Evolutionary conservation across 2,888 invertebrate genomes (phyloP), one percentile per base, ranked within the genome.

Genomic region (Stictocephala bisonia): DNA sequence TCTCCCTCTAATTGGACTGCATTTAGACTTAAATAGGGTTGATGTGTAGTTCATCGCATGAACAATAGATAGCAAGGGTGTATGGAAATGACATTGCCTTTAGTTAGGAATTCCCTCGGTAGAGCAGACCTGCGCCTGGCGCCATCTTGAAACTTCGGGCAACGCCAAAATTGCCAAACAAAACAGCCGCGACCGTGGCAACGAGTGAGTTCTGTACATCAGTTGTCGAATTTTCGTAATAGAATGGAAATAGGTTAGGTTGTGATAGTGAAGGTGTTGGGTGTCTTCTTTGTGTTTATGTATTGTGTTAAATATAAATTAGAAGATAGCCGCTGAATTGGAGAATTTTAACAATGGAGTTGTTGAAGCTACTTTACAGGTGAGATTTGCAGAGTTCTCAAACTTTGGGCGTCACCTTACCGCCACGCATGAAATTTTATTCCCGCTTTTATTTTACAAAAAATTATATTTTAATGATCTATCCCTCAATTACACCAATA

Each of bases 391-490:
- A n/a, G n/a, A n/a, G n/a, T n/a, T n/a, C n/a, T n/a, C n/a, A 56
- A 56, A 56, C 56, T 56, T 68, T 50, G 68, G 68, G 68, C 68
- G 68, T 68, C 68, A 68, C 68, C 68, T 68, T 68, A 50, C 50
- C 68, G 68, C 68, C 68, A 68, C 68, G 50, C 51, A 50, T 29
- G 24, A 51, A 51, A n/a, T n/a, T n/a, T n/a, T 31, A 29, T 51
- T 24, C 26, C 24, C 24, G n/a, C n/a, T 51, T 22, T 4, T 15
- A 18, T 50, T 22, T 51, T 51, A 26, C 35, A 11, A 11, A 35
- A 6, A 6, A 11, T 35, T 11, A 11, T 6, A 35, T 9, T 35
- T 35, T 35, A 9, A 35, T 35, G 11, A 35, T 9, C 13, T 11
- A 11, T 35, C 35, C 13, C 6, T 9, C 13, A 35, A 11, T 35